phyloP scores from a whole-genome alignment of 53 echinoderm and acorn worm species.

The Luidia sarsii region DNA sequence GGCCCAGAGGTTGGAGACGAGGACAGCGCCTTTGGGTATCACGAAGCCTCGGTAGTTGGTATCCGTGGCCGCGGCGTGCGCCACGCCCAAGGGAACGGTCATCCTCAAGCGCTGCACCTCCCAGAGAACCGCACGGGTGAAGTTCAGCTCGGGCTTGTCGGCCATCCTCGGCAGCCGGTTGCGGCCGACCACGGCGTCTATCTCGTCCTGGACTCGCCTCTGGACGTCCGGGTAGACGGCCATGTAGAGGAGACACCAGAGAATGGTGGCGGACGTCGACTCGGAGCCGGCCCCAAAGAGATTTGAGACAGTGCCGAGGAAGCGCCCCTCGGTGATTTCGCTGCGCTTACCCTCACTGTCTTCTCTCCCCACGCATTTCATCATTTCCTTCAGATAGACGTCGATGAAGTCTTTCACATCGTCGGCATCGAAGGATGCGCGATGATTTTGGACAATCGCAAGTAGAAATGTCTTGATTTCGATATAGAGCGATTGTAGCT shows the following conservation, averaged over 20 bases:
- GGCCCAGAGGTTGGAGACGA: neutral
- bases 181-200: slow-evolving; percentile 59
- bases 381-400: slow-evolving; percentile 46
- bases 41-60: neutral
- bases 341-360: neutral
- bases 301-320: slow-evolving; percentile 47
- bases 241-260: slow-evolving; percentile 62
- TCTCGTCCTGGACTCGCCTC: slow-evolving; percentile 56
- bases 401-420: slow-evolving; percentile 41
- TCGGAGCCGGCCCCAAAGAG: slow-evolving; percentile 68
- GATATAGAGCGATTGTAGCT: neutral
- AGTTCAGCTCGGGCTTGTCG: slow-evolving; percentile 51
- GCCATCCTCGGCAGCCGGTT: slow-evolving; percentile 50
- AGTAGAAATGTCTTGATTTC: neutral
- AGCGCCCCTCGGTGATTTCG: slow-evolving; percentile 21
- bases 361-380: neutral
- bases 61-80: neutral
- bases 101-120: neutral
- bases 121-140: neutral
- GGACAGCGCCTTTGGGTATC: neutral
- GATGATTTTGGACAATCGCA: neutral
- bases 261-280: slow-evolving; percentile 61
- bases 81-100: neutral
- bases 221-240: slow-evolving; percentile 57
- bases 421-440: neutral